A percentile compares a stretch with the other conserved stretches of the same genome.
These are phyloP conservation scores for Nemopilema nomurai DNA, from an alignment of 30 jellyfish, hydroid and myxozoan species.

Conservation along the genomic window DNA sequence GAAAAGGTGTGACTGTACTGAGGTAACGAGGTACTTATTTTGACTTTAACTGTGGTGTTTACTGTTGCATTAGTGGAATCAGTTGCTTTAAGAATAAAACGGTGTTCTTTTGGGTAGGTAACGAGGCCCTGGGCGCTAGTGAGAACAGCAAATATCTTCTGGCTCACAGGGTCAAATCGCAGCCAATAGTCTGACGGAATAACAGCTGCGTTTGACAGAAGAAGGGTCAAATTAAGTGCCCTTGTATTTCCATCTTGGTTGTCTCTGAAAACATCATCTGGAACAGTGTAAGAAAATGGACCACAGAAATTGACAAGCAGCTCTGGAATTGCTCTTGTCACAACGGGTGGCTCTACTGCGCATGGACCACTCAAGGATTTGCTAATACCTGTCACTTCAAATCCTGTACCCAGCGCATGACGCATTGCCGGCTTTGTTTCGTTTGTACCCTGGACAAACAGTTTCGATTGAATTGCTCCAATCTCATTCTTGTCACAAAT, in stretches of 20 bases:
- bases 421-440: constrained; percentile 14
- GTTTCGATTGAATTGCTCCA: not conserved
- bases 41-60: constrained; percentile 44
- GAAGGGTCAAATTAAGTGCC: constrained; percentile 37
- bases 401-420: constrained; percentile 6
- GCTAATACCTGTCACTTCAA: constrained; percentile 25
- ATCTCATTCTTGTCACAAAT: constrained; percentile 30
- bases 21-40: constrained; percentile 21
- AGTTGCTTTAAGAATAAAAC: constrained; percentile 59
- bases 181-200: constrained; percentile 57
- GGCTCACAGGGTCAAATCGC: constrained; percentile 53
- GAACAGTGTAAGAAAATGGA: constrained; percentile 67
- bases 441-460: constrained; percentile 37
- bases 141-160: constrained; percentile 36
- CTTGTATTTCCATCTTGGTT: constrained; percentile 87
- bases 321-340: constrained; percentile 23
- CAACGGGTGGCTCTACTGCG: constrained; percentile 24
- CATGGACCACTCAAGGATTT: constrained; percentile 64
- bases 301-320: constrained; percentile 64
- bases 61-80: constrained; percentile 41
- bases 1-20: constrained; percentile 59
- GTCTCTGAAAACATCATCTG: constrained; percentile 71
- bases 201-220: constrained; percentile 28
- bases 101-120: constrained; percentile 20
- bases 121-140: constrained; percentile 6